phyloP scores from a whole-genome alignment of 2,888 invertebrate genomes.

The Mechanitis messenoides region DNA sequence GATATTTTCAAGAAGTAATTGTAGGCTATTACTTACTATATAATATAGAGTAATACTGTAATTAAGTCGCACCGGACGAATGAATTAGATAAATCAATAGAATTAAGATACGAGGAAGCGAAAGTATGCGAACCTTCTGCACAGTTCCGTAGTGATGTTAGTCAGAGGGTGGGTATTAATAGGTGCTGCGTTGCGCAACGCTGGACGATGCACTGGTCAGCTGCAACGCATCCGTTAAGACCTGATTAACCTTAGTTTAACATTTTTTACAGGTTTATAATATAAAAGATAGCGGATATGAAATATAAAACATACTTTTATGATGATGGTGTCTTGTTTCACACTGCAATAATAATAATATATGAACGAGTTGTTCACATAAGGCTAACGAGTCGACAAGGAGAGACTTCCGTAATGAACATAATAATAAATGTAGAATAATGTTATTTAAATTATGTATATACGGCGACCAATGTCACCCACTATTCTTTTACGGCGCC shows the following conservation, averaged over 20 bases:
- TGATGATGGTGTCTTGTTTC: conserved; percentile 15
- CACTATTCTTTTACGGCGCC: conserved; percentile 55
- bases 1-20: too few species aligned
- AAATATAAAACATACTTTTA: conserved; percentile 4
- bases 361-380: conserved; percentile 41
- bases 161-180: conserved; percentile 39
- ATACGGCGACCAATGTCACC: conserved; percentile 55
- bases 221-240: conserved; percentile 20
- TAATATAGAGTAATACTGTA: not conserved
- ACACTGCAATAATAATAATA: conserved; percentile 30
- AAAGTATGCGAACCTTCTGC: conserved; percentile 36
- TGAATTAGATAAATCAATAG: not conserved
- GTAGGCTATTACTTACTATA: too few species aligned
- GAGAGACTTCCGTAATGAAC: conserved; percentile 61
- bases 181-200: conserved; percentile 40
- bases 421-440: conserved; percentile 43
- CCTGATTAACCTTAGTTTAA: not conserved
- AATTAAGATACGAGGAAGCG: conserved; percentile 20
- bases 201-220: conserved; percentile 43
- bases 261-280: not conserved
- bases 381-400: conserved; percentile 52
- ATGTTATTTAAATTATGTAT: conserved; percentile 52
- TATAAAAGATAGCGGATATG: too few species aligned
- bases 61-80: not conserved
- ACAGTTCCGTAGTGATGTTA: conserved; percentile 30